Base-by-base conservation (phyloP, 2,797 vertebrate genomes). In the Hemitrygon akajei region DNA sequence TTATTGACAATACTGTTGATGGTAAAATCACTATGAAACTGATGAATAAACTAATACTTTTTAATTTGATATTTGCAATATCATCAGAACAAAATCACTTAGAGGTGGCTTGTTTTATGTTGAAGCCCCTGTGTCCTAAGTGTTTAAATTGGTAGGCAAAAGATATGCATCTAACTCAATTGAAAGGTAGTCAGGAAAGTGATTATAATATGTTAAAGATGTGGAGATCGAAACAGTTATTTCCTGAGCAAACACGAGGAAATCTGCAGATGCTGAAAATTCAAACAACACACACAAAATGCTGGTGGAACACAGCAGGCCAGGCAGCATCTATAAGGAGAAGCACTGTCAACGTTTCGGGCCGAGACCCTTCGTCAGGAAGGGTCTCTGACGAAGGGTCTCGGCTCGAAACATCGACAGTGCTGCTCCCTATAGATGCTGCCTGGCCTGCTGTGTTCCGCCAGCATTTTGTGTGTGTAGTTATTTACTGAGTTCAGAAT, bases 31-130 rank as follows among this genome's bases (percentile, higher is more conserved):
- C 7, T 22, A 30, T 7, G 22, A 75, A 75, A 11, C 12, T 18
- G 25, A 89, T 66, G 60, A 89, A 89, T 66, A 7, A 30, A 93
- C 91, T 73, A n/a, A 30, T 47, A 14, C 71, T 75, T 93, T 92
- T 63, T 66, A 66, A 69, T 37, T 89, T 89, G 63, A 69, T 89
- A 69, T 89, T 89, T 93, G 22, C 71, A 56, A 58, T 93, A 27
- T n/a, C 22, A 1, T 56, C 25, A 14, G 91, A 37, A 56, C 37
- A 92, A 86, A 84, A 86, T 60, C 12, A 75, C 25, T 56, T 47
- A 34, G 91, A 73, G 34, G n/a, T 30, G 75, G 37, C 71, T 71
- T 71, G 89, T 37, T 11, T 56, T 87, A 9, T 47, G 22, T 92
- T 75, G 66, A 92, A 92, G 69, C 22, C 12, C 89, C 9, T 12